A percentile compares a stretch with the other conserved stretches of the same genome.
phyloP scores from a whole-genome alignment of 2,888 invertebrate genomes.

The Drosophila anomelani region DNA sequence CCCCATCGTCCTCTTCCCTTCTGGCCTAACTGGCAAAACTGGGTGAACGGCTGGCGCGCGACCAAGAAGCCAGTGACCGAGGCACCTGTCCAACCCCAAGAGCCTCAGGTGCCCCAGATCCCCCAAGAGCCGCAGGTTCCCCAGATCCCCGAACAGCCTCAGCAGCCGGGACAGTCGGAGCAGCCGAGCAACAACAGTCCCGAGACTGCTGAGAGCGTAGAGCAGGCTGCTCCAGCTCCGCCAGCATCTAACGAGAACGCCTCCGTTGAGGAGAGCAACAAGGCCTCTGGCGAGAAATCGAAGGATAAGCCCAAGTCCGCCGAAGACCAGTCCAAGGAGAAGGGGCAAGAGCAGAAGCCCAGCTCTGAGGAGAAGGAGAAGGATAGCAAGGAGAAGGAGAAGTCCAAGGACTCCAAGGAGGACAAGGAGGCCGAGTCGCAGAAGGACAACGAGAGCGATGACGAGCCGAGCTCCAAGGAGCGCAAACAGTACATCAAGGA shows the following conservation, averaged over 20 bases:
- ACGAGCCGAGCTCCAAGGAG: constrained; percentile 59
- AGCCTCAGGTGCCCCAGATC: constrained; percentile 14
- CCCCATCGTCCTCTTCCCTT: constrained; percentile 44
- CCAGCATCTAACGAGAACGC: constrained; percentile 65
- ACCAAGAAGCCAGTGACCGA: constrained; percentile 32
- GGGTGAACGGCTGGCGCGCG: constrained; percentile 61
- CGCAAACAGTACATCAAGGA: constrained; percentile 66
- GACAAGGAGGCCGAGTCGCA: constrained; percentile 44
- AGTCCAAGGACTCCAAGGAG: constrained; percentile 41
- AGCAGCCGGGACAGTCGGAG: constrained; percentile 15
- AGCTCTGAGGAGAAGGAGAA: constrained; percentile 38
- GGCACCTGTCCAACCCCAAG: constrained; percentile 25
- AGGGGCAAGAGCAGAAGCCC: constrained; percentile 33
- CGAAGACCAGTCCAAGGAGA: constrained; percentile 43
- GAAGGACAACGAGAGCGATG: constrained; percentile 42
- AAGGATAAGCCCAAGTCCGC: constrained; percentile 45
- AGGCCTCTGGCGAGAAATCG: constrained; percentile 44
- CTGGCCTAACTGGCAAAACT: constrained; percentile 63
- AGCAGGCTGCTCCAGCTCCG: constrained; percentile 21
- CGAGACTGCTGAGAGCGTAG: constrained; percentile 33
- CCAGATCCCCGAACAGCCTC: constrained; percentile 9
- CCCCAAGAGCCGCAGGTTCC: constrained; percentile 4
- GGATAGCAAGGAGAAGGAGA: constrained; percentile 43
- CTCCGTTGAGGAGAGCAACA: constrained; percentile 65
- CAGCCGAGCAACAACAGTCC: constrained; percentile 32